A percentile compares a stretch with the other conserved stretches of the same genome.
Evolutionary conservation across 1,140 invertebrate genomes (phyloP).

Genomic region (Uloborus diversus): DNA sequence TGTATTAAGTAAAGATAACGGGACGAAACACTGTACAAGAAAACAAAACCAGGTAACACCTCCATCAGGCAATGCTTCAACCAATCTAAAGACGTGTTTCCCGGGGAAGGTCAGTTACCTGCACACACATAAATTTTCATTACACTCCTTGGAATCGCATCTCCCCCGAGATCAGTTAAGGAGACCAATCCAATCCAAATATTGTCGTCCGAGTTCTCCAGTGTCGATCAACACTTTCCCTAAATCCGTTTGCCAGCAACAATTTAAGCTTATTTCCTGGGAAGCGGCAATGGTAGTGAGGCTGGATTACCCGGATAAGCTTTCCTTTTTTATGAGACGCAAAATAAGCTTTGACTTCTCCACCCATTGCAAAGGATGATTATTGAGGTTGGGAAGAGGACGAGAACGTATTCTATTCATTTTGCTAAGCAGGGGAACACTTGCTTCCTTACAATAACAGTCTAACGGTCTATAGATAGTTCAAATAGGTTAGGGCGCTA

Average conservation of each 20-base stretch:
- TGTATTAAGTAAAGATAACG: too few species aligned
- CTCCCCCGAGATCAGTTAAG: neutral
- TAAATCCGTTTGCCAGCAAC: slow-evolving; percentile 38
- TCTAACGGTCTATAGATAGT: slow-evolving; percentile 17
- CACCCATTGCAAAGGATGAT: slow-evolving; percentile 30
- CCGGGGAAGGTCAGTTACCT: too few species aligned
- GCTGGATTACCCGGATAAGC: slow-evolving; percentile 4
- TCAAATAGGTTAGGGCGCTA: slow-evolving; percentile 26
- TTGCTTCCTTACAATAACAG: slow-evolving; percentile 42
- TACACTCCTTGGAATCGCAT: neutral
- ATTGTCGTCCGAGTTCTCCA: slow-evolving; percentile 3
- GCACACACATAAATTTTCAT: too few species aligned
- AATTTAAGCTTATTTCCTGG: slow-evolving; percentile 1
- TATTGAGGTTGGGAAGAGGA: slow-evolving; percentile 9
- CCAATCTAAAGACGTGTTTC: too few species aligned
- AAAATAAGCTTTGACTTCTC: slow-evolving; percentile 44
- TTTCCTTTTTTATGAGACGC: slow-evolving; percentile 16
- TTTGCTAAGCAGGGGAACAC: slow-evolving; percentile 5
- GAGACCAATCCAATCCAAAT: slow-evolving; percentile 16
- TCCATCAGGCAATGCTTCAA: too few species aligned
- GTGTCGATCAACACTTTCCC: neutral
- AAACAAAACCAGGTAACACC: too few species aligned
- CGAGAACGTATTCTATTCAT: slow-evolving; percentile 32
- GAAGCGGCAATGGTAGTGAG: neutral
- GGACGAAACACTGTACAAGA: too few species aligned